A percentile compares a stretch with the other conserved stretches of the same genome.
Conservation (phyloP, 2,888 invertebrate species). For the Scaptomyza cyrtandrae region DNA sequence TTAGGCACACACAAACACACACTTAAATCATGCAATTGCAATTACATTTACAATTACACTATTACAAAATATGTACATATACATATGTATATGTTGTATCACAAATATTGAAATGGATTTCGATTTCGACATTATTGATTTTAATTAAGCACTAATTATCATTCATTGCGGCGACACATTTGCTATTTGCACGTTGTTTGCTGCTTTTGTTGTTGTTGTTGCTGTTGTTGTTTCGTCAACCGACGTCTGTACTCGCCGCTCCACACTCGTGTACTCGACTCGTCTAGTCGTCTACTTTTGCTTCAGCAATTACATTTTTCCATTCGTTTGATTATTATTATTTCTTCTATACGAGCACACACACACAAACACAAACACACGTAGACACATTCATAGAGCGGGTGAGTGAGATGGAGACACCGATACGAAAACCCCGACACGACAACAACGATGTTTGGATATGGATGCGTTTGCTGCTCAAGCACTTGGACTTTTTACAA, state of each 20-base stretch:
- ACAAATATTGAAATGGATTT: slow-evolving; percentile 56
- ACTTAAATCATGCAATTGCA: slow-evolving; percentile 19
- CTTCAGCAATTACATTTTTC: slow-evolving; percentile 74
- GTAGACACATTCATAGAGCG: slow-evolving; percentile 41
- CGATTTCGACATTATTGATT: slow-evolving; percentile 75
- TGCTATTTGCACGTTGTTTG: slow-evolving; percentile 66
- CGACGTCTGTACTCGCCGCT: slow-evolving; percentile 52
- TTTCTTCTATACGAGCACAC: slow-evolving; percentile 45
- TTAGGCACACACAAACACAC: slow-evolving; percentile 29
- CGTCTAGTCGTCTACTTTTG: slow-evolving; percentile 58
- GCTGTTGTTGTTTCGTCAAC: slow-evolving; percentile 30
- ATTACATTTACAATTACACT: slow-evolving; percentile 26
- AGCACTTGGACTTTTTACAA: slow-evolving; percentile 82
- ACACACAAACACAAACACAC: slow-evolving; percentile 18
- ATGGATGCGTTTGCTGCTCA: slow-evolving; percentile 67
- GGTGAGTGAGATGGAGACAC: slow-evolving; percentile 43
- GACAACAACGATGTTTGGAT: slow-evolving; percentile 56
- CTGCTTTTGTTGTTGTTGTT: slow-evolving; percentile 41
- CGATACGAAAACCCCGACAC: slow-evolving; percentile 57
- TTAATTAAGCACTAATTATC: slow-evolving; percentile 78
- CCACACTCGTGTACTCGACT: slow-evolving; percentile 27
- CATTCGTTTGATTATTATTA: slow-evolving; percentile 76
- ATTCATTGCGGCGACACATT: slow-evolving; percentile 68
- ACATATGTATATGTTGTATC: slow-evolving; percentile 30
- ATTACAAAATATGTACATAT: slow-evolving; percentile 17